These are phyloP conservation scores for Calosoma granatense DNA, from an alignment of 1,140 invertebrate genomes.

Conservation along the genomic window DNA sequence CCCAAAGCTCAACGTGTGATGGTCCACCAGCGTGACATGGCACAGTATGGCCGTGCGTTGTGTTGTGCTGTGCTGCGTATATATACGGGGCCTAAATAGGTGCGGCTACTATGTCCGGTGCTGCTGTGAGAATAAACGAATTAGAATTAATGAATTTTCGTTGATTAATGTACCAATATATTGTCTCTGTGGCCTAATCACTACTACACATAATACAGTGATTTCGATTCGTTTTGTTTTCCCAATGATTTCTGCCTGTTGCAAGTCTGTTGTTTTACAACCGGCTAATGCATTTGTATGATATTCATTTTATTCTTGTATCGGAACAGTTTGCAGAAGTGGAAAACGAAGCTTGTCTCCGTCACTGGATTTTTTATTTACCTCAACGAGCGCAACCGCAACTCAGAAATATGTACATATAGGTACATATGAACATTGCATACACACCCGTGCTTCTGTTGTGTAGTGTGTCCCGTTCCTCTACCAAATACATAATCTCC, in stretches of 20 bases:
- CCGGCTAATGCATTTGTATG: no score
- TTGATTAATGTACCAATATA: background rate
- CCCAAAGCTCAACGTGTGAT: background rate
- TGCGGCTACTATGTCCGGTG: background rate
- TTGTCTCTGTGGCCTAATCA: background rate
- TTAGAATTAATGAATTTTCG: background rate
- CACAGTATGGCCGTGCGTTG: no score
- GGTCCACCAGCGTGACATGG: no score
- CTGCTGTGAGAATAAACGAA: conserved; percentile 2
- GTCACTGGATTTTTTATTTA: background rate
- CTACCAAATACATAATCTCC: no score
- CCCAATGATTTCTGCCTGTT: no score
- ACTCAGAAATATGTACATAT: background rate
- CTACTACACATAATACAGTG: background rate
- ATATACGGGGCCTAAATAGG: no score
- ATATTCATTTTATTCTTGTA: no score
- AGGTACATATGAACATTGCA: no score
- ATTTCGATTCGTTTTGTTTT: background rate
- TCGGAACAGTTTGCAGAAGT: no score
- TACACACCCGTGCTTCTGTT: background rate
- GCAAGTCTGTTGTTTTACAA: no score
- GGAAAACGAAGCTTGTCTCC: background rate
- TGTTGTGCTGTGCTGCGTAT: no score
- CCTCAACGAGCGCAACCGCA: background rate
- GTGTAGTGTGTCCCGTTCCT: background rate